These are phyloP conservation scores for Noctilio leporinus DNA, from an alignment of 2,113 vertebrate species.

Conservation along the genomic window DNA sequence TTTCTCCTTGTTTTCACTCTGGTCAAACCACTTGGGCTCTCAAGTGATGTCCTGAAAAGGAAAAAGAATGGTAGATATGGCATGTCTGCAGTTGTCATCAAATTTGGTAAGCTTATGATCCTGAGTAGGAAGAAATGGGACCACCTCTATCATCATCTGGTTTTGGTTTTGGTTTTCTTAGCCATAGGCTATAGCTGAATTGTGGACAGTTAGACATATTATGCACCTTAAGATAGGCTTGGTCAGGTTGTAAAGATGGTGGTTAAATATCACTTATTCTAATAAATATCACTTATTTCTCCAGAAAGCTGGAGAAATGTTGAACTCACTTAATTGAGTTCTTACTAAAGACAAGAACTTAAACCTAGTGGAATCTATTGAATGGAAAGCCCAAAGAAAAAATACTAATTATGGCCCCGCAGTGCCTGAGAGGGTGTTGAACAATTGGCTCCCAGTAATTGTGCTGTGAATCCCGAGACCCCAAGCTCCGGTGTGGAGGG, in stretches of 20 bases:
- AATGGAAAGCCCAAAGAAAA: background rate
- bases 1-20: background rate
- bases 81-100: background rate
- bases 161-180: background rate
- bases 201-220: background rate
- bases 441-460: background rate
- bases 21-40: background rate
- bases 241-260: background rate
- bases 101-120: conserved; percentile 24
- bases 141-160: background rate
- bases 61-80: background rate
- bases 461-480: background rate
- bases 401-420: background rate
- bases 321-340: background rate
- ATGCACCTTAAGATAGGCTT: background rate
- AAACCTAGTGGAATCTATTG: background rate
- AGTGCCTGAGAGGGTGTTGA: background rate
- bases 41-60: background rate
- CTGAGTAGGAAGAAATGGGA: background rate
- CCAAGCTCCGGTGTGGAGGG: background rate
- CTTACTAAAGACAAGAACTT: background rate
- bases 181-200: background rate
- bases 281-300: background rate
- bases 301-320: background rate
- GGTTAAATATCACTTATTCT: background rate